These are phyloP conservation scores for Bombus affinis DNA, from an alignment of 1,140 invertebrate genomes.

Conservation along the genomic window DNA sequence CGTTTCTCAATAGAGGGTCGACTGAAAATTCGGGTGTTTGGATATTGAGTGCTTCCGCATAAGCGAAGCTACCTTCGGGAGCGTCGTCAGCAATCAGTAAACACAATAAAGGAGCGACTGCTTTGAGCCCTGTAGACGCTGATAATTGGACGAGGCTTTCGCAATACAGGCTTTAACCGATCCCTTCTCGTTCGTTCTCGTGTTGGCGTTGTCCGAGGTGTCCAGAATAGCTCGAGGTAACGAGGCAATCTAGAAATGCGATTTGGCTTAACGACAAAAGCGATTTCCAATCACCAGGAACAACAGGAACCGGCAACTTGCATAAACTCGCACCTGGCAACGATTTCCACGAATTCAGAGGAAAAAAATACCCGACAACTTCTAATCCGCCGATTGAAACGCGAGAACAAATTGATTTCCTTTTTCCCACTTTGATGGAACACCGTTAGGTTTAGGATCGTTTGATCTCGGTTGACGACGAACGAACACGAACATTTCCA, in stretches of 20 bases:
- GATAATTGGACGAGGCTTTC: slow-evolving; percentile 69
- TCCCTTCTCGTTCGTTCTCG: slow-evolving; percentile 25
- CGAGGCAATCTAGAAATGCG: slow-evolving; percentile 69
- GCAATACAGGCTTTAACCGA: slow-evolving; percentile 60
- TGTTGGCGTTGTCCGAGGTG: slow-evolving; percentile 56
- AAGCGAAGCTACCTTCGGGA: slow-evolving; percentile 26
- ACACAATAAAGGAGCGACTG: slow-evolving; percentile 59
- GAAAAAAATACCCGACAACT: background rate
- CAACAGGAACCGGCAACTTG: slow-evolving; percentile 54
- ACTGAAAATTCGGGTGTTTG: slow-evolving; percentile 46
- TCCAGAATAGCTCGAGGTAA: slow-evolving; percentile 64
- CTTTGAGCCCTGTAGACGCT: slow-evolving; percentile 61
- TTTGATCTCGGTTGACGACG: background rate
- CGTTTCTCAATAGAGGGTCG: too few species aligned
- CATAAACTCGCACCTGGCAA: slow-evolving; percentile 46
- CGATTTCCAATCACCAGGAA: slow-evolving; percentile 68
- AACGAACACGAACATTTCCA: background rate
- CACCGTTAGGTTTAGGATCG: background rate
- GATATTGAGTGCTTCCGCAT: background rate
- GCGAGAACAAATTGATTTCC: slow-evolving; percentile 29
- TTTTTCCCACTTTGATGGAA: background rate
- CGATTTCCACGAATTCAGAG: slow-evolving; percentile 6
- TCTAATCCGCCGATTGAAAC: slow-evolving; percentile 35
- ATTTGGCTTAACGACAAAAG: slow-evolving; percentile 71
- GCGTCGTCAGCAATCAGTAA: slow-evolving; percentile 55